Evolutionary conservation across 2,888 invertebrate genomes (phyloP).

Genomic region (Dasypolia templi): DNA sequence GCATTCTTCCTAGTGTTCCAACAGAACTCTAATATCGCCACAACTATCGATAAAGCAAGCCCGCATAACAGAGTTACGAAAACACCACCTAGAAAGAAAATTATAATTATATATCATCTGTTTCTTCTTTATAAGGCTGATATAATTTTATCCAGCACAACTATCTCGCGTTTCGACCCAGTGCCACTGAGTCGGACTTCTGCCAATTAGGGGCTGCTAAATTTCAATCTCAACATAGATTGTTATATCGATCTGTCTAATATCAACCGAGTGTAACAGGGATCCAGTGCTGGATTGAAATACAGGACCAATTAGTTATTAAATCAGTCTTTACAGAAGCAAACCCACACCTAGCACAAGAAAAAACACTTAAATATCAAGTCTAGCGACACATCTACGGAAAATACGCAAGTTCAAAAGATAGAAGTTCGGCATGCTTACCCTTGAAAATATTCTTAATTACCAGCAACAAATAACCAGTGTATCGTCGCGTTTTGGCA

Average conservation of each 20-base stretch:
- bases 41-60: conserved; percentile 96
- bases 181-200: not conserved
- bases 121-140: not conserved
- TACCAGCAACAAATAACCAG: not conserved
- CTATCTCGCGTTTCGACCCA: not conserved
- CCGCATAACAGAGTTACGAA: conserved; percentile 99
- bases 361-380: too few species aligned
- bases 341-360: conserved; percentile 6
- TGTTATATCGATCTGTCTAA: not conserved
- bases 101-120: not conserved
- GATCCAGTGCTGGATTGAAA: not conserved
- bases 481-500: too few species aligned
- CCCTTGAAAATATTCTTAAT: not conserved
- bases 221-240: not conserved
- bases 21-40: conserved; percentile 98
- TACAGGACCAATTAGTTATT: not conserved
- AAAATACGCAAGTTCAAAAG: conserved; percentile 7
- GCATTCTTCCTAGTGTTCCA: conserved; percentile 98
- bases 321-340: not conserved
- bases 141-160: not conserved
- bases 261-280: not conserved
- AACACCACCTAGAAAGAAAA: conserved; percentile 94
- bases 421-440: not conserved
- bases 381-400: conserved; percentile 48
- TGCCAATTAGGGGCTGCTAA: not conserved